Evolutionary conservation across 2,888 invertebrate genomes (phyloP), one percentile per base, ranked within the genome.

Genomic region (Amitus sp.): DNA sequence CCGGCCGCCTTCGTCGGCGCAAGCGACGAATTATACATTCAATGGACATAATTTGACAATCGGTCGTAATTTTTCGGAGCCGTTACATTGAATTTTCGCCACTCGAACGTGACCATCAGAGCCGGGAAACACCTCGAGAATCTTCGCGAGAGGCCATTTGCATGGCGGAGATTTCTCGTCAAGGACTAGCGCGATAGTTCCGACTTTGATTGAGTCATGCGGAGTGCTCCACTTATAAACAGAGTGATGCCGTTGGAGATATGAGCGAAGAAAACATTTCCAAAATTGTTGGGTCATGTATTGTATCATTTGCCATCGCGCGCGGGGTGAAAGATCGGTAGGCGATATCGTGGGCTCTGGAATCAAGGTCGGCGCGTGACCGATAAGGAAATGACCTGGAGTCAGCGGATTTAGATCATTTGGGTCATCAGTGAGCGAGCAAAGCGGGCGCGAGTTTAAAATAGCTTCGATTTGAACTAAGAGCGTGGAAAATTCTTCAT

Each of bases 331-430:
- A 27, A 27, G 5, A 4, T 9, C 5, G 5, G 9, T 9, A 27
- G 27, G 5, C 27, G 4, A 4, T 4, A 27, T 27, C 5, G 4
- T 27, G 9, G 27, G 27, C 9, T 27, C 27, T 4, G 27, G 27
- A 27, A 6, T 27, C 27, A 27, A 9, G 12, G 43, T 58, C 2
- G 68, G 20, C 6, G 69, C 45, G 27, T 51, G 42, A n/a, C 70
- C 67, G 15, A 69, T 60, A n/a, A 71, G 42, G 33, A 71, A 71
- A 51, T 71, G 66, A 9, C 64, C 66, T 1, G 71, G 70, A 2
- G 67, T 66, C 5, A 71, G 54, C 9, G 49, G 12, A 33, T 47
- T 30, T 13, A 60, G 46, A 28, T 67, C 58, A 28, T 50, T 33
- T 1, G 62, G 60, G 37, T 68, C 68, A 13, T 37, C 45, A 2